phyloP scores from a whole-genome alignment of 2,113 vertebrate genomes.

The Tachuris rubrigastra region DNA sequence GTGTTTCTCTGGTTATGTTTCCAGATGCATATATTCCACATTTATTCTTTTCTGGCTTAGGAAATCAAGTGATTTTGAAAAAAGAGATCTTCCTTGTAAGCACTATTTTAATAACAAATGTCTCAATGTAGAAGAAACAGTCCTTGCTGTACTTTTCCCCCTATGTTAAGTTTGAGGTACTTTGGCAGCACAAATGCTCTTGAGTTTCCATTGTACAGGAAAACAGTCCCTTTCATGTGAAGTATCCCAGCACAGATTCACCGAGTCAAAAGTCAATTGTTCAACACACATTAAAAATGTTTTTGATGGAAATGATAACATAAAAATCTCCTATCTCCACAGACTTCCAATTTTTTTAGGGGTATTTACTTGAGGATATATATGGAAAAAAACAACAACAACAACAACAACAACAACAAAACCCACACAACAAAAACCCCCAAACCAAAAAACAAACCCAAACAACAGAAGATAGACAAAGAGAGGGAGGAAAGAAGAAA shows the following conservation, averaged over 20 bases:
- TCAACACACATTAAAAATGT: fast-evolving
- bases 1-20: background rate
- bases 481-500: background rate
- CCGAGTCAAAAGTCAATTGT: background rate
- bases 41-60: background rate
- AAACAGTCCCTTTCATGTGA: background rate
- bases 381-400: no score
- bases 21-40: fast-evolving
- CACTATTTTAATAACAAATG: background rate
- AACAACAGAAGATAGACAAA: background rate
- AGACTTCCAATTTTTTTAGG: background rate
- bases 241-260: no score
- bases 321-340: background rate
- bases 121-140: background rate
- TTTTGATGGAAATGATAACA: background rate
- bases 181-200: fast-evolving
- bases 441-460: no score
- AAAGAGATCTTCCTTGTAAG: background rate
- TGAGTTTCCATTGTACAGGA: fast-evolving
- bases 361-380: fast-evolving
- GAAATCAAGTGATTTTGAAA: background rate
- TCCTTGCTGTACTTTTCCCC: background rate
- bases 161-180: background rate
- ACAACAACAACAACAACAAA: no score
- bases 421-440: no score